Evolutionary conservation across 1,140 invertebrate genomes (phyloP).

Genomic region (Leucophenga varia): DNA sequence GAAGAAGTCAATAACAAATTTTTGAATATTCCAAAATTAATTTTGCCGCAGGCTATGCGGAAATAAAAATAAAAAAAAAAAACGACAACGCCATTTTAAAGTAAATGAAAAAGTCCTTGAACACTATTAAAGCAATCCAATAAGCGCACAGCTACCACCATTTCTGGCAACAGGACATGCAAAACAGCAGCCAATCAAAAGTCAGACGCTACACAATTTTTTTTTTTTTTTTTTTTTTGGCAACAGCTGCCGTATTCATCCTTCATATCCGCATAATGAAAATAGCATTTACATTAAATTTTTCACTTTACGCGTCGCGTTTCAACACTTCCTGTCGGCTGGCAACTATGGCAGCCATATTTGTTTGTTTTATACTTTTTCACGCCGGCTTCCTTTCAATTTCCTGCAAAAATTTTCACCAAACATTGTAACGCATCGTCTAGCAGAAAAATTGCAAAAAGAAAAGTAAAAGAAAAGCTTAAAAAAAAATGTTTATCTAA

Average conservation of each 20-base stretch:
- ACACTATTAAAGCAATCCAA: constrained; percentile 6
- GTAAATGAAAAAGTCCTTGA: no score
- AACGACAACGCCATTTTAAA: constrained; percentile 36
- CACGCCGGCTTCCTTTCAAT: constrained; percentile 27
- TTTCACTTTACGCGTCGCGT: no score
- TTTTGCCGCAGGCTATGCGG: no score
- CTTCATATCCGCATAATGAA: no score
- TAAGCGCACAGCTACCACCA: constrained; percentile 16
- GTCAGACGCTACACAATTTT: constrained; percentile 8
- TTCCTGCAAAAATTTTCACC: constrained; percentile 35
- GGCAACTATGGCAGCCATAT: constrained; percentile 46
- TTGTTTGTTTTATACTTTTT: constrained; percentile 29
- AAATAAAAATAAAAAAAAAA: no score
- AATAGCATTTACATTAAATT: no score
- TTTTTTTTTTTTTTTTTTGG: neutral
- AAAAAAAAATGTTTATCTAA: no score
- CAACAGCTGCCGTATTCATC: no score
- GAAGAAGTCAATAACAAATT: constrained; percentile 15
- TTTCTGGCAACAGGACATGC: constrained; percentile 9
- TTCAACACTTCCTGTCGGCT: no score
- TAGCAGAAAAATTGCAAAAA: no score
- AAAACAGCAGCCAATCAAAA: constrained; percentile 43
- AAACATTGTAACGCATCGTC: no score
- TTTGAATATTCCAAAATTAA: constrained; percentile 25
- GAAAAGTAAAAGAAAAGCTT: no score